Evolutionary conservation across 2,888 invertebrate species (phyloP).

Genomic region (Schizotus pectinicornis): DNA sequence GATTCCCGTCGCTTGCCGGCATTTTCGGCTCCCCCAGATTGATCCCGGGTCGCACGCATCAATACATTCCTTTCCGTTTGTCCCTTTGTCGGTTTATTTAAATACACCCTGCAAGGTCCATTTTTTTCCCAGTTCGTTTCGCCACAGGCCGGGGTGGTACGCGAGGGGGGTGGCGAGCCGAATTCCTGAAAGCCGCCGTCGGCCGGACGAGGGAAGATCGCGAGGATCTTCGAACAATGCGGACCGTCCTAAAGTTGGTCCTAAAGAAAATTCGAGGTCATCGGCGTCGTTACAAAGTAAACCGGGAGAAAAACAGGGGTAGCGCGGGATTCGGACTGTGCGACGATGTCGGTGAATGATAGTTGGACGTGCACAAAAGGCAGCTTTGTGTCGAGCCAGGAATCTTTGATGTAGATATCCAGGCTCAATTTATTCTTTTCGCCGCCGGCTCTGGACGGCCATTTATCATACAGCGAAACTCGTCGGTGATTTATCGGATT

Average conservation of each 20-base stretch:
- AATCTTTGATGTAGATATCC: conserved; percentile 31
- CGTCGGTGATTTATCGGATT: conserved; percentile 33
- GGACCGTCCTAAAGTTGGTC: too few relatives aligned
- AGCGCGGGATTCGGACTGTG: conserved; percentile 19
- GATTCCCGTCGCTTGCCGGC: too few relatives aligned
- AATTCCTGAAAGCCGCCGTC: too few relatives aligned
- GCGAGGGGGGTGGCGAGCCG: too few relatives aligned
- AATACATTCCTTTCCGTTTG: conserved; percentile 10
- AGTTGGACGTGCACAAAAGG: conserved; percentile 35
- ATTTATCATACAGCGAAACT: conserved; percentile 34
- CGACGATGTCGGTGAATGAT: conserved; percentile 20
- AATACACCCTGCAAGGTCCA: conserved; percentile 17
- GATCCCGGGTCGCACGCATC: conserved; percentile 17
- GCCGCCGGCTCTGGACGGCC: conserved; percentile 29
- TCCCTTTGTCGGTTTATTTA: conserved; percentile 27
- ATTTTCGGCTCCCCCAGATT: conserved; percentile 9
- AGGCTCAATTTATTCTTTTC: conserved; percentile 32
- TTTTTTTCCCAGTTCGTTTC: neutral
- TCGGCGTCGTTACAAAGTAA: conserved; percentile 27
- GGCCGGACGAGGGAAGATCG: too few relatives aligned
- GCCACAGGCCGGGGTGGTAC: too few relatives aligned
- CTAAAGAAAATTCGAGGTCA: conserved; percentile 17
- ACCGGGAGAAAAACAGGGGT: conserved; percentile 11
- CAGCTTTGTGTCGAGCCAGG: conserved; percentile 30
- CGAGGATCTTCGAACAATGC: too few relatives aligned